Base-by-base conservation (phyloP, 2,113 vertebrate species). In the Brachypodius melanocephalos region DNA sequence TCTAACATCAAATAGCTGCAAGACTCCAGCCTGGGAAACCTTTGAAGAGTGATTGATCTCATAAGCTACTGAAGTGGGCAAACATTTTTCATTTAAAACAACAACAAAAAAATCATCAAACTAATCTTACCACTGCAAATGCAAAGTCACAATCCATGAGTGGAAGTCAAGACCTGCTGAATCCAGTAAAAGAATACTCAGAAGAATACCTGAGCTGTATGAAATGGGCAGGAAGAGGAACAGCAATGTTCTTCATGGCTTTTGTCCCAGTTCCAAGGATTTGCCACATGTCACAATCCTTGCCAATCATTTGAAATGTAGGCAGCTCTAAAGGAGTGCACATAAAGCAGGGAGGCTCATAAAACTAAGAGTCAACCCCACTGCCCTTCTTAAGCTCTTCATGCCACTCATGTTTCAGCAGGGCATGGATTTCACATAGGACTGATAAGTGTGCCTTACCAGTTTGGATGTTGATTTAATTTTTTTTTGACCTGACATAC, bases 31-130 rank as follows among this genome's bases (percentile, higher is more conserved):
- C 61, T 54, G 14, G 20, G 46, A 91, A 85, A 10, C 29, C 86
- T 94, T 89, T 93, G 84, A 93, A 89, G 46, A 25, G 17, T 54
- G 57, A 65, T 51, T 71, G 48, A 89, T 89, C 25, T 87, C 13
- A 0, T 62, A 85, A 90, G 43, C 58, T 90, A 82, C 63, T 57
- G 20, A 87, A 89, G 20, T 40, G 40, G 46, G 42, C 4, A 68
- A 85, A 83, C 29, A 5, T 18, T 66, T 80, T 79, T 69, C 36
- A 57, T 80, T 88, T 43, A 61, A 73, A 68, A 57, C 4, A 89
- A 88, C 19, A 36, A 14, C 11, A 84, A 76, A 57, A 65, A 21
- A 45, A 5, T n/a, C 15, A 77, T 75, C 32, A 78, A 89, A 78
- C 34, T 68, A 72, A 78, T 42, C 15, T 59, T 34, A 57, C n/a